These are phyloP conservation scores for Thomomys bottae DNA, from an alignment of 2,113 vertebrate species.

Conservation along the genomic window DNA sequence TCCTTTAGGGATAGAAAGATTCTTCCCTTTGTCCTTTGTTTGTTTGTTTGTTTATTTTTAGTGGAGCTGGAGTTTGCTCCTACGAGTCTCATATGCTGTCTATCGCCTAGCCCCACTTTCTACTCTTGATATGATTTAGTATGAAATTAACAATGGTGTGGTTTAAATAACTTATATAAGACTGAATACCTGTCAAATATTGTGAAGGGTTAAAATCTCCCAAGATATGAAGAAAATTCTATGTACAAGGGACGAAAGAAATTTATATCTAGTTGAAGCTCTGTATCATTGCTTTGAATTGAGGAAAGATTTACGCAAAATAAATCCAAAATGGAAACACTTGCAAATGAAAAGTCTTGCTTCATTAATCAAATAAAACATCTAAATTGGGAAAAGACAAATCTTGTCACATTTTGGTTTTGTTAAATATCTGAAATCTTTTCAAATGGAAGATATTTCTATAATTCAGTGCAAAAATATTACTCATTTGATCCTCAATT, in stretches of 20 bases:
- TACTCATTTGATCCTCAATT: slow-evolving; percentile 72
- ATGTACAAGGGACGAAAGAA: neutral
- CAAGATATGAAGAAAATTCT: neutral
- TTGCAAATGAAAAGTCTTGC: slow-evolving; percentile 59
- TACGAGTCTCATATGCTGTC: no score
- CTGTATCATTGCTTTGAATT: slow-evolving; percentile 35
- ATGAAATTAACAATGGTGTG: neutral
- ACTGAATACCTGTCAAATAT: neutral
- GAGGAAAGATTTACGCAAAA: slow-evolving; percentile 63
- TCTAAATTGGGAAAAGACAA: slow-evolving; percentile 69
- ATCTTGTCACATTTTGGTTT: slow-evolving; percentile 71
- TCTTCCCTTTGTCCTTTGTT: no score
- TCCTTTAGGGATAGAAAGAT: neutral
- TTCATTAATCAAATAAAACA: slow-evolving; percentile 75
- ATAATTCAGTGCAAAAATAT: slow-evolving; percentile 66
- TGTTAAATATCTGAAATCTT: slow-evolving; percentile 77
- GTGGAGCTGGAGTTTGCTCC: no score
- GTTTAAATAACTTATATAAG: neutral
- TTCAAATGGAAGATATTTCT: slow-evolving; percentile 72
- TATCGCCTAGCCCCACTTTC: neutral
- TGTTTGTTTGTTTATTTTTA: no score
- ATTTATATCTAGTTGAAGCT: neutral
- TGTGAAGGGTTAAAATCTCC: neutral
- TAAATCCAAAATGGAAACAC: slow-evolving; percentile 69
- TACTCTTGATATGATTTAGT: neutral